These are phyloP conservation scores for Herminia tarsipennalis DNA, from an alignment of 2,888 invertebrate genomes.

Conservation along the genomic window DNA sequence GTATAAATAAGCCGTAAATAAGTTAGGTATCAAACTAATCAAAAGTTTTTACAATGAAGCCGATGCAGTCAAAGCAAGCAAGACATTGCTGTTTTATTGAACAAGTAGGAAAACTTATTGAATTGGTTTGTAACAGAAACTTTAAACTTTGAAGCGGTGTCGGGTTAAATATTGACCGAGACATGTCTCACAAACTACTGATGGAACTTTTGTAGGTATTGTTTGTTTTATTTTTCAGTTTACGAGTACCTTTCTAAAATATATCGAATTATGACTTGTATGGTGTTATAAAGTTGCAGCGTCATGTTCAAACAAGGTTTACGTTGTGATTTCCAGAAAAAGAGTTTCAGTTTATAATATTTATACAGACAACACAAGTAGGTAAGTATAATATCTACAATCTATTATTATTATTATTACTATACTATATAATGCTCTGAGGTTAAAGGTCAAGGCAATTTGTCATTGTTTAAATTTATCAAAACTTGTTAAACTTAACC, in stretches of 20 bases:
- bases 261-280: conserved; percentile 9
- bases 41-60: conserved; percentile 70
- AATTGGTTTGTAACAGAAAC: conserved; percentile 63
- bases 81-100: conserved; percentile 70
- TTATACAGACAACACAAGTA: too few relatives aligned
- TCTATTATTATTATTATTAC: too few relatives aligned
- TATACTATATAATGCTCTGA: too few relatives aligned
- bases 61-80: conserved; percentile 61
- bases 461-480: too few relatives aligned
- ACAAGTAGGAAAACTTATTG: conserved; percentile 60
- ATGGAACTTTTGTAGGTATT: conserved; percentile 32
- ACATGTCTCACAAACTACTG: conserved; percentile 37
- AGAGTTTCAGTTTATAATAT: too few relatives aligned
- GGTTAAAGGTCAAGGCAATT: too few relatives aligned
- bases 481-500: too few relatives aligned
- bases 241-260: conserved; percentile 13
- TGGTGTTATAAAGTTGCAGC: background rate
- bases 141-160: conserved; percentile 59
- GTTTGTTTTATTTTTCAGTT: conserved; percentile 29
- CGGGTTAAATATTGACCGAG: conserved; percentile 57
- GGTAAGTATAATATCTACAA: too few relatives aligned
- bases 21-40: conserved; percentile 64
- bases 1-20: conserved; percentile 22
- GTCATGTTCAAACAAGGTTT: too few relatives aligned
- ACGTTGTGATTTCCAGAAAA: too few relatives aligned